A percentile compares a stretch with the other conserved stretches of the same genome.
Evolutionary conservation across 2,113 vertebrate species (phyloP).

Genomic region (Oncorhynchus kisutch): DNA sequence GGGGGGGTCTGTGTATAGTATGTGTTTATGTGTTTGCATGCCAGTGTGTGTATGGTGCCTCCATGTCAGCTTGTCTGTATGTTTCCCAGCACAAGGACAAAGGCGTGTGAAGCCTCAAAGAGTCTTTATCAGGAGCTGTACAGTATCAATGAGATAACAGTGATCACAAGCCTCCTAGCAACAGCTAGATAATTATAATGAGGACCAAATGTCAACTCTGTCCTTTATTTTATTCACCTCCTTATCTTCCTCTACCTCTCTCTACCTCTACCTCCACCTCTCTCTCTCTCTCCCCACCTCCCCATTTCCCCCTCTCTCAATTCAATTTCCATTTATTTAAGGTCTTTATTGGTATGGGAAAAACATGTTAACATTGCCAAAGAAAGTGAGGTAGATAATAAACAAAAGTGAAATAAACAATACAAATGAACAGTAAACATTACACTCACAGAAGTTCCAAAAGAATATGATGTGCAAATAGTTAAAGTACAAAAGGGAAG

Average conservation of each 20-base stretch:
- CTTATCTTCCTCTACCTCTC: not conserved
- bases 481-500: no score
- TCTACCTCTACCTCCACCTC: no score
- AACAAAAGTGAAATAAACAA: no score
- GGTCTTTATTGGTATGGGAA: no score
- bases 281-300: no score
- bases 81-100: not conserved
- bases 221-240: constrained; percentile 61
- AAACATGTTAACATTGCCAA: no score
- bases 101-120: constrained; percentile 23
- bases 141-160: constrained; percentile 23
- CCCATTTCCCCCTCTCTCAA: not conserved
- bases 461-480: no score
- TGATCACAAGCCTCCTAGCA: not conserved
- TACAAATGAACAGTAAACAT: no score
- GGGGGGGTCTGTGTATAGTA: no score
- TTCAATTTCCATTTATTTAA: no score
- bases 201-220: constrained; percentile 7
- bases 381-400: no score
- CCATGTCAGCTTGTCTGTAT: not conserved
- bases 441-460: no score
- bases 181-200: constrained; percentile 4
- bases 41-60: constrained; percentile 2
- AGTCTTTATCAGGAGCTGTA: not conserved
- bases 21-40: not conserved